These are phyloP conservation scores for Trichoplusia ni DNA, from an alignment of 1,140 invertebrate species.

Conservation along the genomic window DNA sequence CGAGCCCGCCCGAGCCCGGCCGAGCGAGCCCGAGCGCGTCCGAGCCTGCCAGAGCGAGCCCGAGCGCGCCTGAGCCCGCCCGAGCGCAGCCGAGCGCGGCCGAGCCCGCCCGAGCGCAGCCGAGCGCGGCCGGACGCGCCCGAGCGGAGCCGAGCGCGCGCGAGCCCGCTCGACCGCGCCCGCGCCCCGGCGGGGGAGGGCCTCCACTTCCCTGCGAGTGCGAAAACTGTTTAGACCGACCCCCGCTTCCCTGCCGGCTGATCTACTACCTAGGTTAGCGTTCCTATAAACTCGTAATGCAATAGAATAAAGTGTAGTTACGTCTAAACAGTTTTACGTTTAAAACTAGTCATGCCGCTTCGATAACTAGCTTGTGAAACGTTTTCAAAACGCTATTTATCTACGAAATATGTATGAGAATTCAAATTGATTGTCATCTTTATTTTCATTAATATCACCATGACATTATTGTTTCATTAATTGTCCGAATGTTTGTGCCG, in stretches of 20 bases:
- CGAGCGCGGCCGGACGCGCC: not conserved
- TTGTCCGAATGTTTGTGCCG: conserved; percentile 17
- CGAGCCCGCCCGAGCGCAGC: not conserved
- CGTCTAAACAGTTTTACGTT: conserved; percentile 27
- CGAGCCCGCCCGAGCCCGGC: conserved; percentile 1
- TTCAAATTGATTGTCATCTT: conserved; percentile 17
- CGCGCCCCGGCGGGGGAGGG: not conserved
- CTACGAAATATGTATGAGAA: conserved; percentile 13
- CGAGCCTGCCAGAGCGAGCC: conserved; percentile 26
- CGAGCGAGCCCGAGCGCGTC: conserved; percentile 27
- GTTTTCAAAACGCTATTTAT: conserved; percentile 28
- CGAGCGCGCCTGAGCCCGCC: conserved; percentile 4
- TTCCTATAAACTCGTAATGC: conserved; percentile 15
- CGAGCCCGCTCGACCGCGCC: not conserved
- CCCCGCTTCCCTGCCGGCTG: conserved; percentile 5
- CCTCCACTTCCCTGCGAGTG: not conserved
- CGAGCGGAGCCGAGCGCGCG: not conserved
- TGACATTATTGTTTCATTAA: conserved; percentile 25
- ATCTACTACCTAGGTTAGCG: conserved; percentile 10
- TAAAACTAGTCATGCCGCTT: conserved; percentile 32
- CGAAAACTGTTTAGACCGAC: conserved; percentile 15
- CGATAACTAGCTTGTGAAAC: conserved; percentile 20
- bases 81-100: not conserved
- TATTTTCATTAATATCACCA: conserved; percentile 30
- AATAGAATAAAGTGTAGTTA: conserved; percentile 1